Evolutionary conservation across 30 jellyfish, hydroid and myxozoan genomes (phyloP), one percentile per base, ranked within the genome.

Genomic region (Hydra vulgaris): DNA sequence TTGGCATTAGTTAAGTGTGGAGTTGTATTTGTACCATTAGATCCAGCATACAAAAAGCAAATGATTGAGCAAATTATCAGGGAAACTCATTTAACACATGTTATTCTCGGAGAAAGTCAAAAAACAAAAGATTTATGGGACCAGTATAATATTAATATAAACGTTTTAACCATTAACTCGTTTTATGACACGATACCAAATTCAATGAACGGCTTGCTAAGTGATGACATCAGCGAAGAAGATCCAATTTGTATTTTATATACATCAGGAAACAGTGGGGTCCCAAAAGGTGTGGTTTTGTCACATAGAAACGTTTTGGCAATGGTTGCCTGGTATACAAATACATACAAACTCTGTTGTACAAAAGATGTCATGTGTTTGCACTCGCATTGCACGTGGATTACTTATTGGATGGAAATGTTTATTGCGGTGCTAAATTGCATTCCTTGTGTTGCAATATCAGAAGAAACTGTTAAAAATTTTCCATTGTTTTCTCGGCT

Each of bases 1-100:
- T 18, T 71, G 17, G 79, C 79, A 71, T 71, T 71, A 53, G 53
- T 71, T 15, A 71, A 71, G 7, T 23, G 56, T 12, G 79, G 79
- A 20, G 53, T 71, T 0, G 53, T 71, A 27, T 71, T 71, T 27
- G 27, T 20, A 15, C 79, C 79, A 17, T 53, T 71, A 23, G 79
- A 71, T 71, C 53, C 79, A 12, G 79, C 20, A 15, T 71, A 23
- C 27, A 23, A 27, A 71, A 27, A 17, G n/a, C 56, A 71, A 71
- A 17, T 17, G 79, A 20, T 20, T 71, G 79, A 71, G 17, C 20
- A 71, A 27, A 71, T 71, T 7, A 17, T 71, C 27, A 27, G 7
- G 21, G 56, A 53, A 71, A 71, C 56, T 20, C 61, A 40, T 40
- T 40, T 40, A 40, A 40, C 61, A 40, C 12, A 40, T 40, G 61